Conservation (phyloP, 1,140 invertebrate species). For the Trinorchestia longiramus region DNA sequence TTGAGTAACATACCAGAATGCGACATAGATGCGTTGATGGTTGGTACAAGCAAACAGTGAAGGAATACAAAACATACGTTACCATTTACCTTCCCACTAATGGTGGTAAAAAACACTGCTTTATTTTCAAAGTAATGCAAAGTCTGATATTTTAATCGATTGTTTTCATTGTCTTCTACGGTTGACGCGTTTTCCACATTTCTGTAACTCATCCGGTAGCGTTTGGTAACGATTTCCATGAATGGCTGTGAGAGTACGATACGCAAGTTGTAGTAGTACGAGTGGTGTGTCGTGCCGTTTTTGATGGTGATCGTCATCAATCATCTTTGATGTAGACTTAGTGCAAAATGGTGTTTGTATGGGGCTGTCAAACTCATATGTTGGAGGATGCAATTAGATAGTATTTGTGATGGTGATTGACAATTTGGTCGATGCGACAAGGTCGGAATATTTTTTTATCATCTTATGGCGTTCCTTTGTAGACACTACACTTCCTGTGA, state of each 20-base stretch:
- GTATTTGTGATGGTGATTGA: not conserved
- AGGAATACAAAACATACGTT: not conserved
- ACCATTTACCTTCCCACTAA: not conserved
- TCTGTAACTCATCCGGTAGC: conserved; percentile 33
- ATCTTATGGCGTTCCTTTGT: not conserved
- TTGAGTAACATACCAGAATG: not conserved
- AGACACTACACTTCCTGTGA: not conserved
- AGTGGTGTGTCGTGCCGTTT: not conserved
- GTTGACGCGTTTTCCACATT: not conserved
- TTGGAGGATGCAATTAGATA: not conserved
- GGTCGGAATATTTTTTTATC: not conserved
- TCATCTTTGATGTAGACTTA: not conserved
- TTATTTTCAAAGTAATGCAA: not conserved
- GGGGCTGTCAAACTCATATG: not conserved
- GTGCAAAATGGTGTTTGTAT: not conserved
- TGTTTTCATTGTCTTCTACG: not conserved
- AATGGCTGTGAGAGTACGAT: conserved; percentile 38
- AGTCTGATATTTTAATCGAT: not conserved
- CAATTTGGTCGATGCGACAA: not conserved
- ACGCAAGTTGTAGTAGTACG: conserved; percentile 41
- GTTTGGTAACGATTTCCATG: conserved; percentile 49
- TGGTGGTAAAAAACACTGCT: not conserved
- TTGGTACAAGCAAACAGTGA: not conserved
- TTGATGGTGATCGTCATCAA: not conserved
- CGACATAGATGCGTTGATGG: not conserved